Base-by-base conservation (phyloP, 2,888 invertebrate genomes). In the Phlogophora meticulosa region DNA sequence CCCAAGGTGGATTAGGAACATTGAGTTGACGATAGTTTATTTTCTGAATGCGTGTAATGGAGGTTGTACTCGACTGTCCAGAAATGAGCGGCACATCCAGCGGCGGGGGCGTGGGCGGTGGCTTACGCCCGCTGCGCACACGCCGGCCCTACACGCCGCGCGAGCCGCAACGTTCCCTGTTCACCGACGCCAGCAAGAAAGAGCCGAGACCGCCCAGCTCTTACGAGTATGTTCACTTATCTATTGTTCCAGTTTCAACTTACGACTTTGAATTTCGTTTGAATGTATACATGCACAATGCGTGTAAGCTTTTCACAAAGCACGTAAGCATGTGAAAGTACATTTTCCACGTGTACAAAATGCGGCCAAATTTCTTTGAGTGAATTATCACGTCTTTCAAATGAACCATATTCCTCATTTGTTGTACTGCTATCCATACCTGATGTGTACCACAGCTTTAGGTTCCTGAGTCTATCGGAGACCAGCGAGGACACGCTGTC, bases 71-170 rank as follows among this genome's bases (percentile, higher is more conserved):
- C 43, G 52, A 66, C 43, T 68, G 40, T 1, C 2, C 83, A 94
- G 94, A 94, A 67, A 91, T 93, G 93, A 91, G 87, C 72, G 84
- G 86, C 11, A 78, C 87, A 13, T 80, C 90, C 0, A 78, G 83
- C 45, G 76, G 80, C 2, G 71, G 77, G 22, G 84, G 85, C 46
- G 80, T 78, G 9, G 84, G 89, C 38, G 91, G 91, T 46, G 94
- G 81, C 79, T 95, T 90, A 72, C 92, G 97, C 38, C 96, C 97
- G 49, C 95, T 98, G 71, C 97, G 97, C 86, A 98, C 98, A 53
- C 97, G 97, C 64, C 96, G 98, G n/a, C 98, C 98, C 9, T 98
- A 97, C 89, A 98, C 98, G 13, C 98, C 98, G 10, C 96, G 97
- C 45, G 98, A 98, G 76, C 97, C 97, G 45, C 97, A 98, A 78